Evolutionary conservation across 2,797 vertebrate species (phyloP), one percentile per base, ranked within the genome.

Genomic region (Bradypus variegatus): DNA sequence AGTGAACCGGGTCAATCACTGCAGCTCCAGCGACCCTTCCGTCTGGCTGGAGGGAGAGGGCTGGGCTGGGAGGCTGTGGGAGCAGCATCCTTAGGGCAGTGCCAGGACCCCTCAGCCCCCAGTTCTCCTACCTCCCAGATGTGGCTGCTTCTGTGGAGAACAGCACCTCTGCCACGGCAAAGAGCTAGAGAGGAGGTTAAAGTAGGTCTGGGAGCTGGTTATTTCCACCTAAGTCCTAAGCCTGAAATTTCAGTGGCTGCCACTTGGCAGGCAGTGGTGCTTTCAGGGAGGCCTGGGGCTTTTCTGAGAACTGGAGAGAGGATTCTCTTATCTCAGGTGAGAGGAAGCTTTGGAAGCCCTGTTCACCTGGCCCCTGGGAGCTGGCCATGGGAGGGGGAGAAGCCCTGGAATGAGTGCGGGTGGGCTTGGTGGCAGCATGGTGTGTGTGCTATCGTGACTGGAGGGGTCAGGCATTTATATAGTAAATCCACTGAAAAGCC

Each of bases 391-490:
- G 29, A 76, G 18, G 9, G 64, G n/a, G 62, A 67, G 36, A 53
- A 80, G 31, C 50, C 72, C 69, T n/a, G 36, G 58, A 88, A 60
- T 27, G 90, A 72, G 41, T 31, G 1, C 0, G 12, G 21, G 36
- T 8, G 79, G 79, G 72, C 16, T 65, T 23, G 60, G 81, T 13
- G 36, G 48, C 36, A 45, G 25, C 75, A 9, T 2, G 67, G 29
- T 64, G 25, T 45, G 60, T 3, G 0, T 2, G 60, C 15, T 31
- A 6, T 3, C 13, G 3, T 48, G 45, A 12, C 9, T 19, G 8
- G 9, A n/a, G 45, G 73, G 72, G 13, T 65, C 75, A 38, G 41
- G 58, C 58, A 12, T 41, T 65, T 84, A 72, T 23, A 55, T 29
- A 73, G 65, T 25, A 36, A 50, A 60, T 48, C n/a, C 53, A 70